Evolutionary conservation across 2,113 vertebrate genomes (phyloP).

Genomic region (Gymnocephalus cernua): DNA sequence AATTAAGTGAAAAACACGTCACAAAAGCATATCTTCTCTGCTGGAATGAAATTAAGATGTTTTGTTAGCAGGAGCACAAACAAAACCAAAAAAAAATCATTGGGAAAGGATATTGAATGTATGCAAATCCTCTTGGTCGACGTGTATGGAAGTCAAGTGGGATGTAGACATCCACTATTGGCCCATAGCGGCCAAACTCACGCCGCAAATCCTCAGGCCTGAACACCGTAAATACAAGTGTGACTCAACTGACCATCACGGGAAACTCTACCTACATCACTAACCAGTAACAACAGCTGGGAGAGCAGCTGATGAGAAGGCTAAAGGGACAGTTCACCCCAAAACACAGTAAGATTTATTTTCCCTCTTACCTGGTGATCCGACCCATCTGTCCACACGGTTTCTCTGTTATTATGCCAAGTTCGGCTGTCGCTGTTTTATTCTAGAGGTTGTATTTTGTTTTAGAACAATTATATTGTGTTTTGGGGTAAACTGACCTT

Average conservation of each 20-base stretch:
- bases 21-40: constrained; percentile 54
- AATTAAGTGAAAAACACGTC: constrained; percentile 41
- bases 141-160: constrained; percentile 99
- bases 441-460: background rate
- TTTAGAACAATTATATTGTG: background rate
- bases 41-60: constrained; percentile 38
- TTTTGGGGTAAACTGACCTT: constrained; percentile 45
- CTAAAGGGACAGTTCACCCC: constrained; percentile 57
- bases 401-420: background rate
- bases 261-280: constrained; percentile 54
- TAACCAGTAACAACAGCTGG: constrained; percentile 53
- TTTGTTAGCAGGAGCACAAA: constrained; percentile 48
- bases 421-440: background rate
- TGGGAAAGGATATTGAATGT: constrained; percentile 99
- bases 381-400: background rate
- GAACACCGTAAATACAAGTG: constrained; percentile 85
- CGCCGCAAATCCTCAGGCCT: constrained; percentile 99
- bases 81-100: constrained; percentile 27
- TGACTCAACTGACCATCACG: constrained; percentile 72
- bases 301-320: constrained; percentile 22
- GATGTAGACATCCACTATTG: constrained; percentile 99
- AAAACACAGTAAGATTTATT: background rate
- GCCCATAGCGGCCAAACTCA: constrained; percentile 98
- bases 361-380: background rate
- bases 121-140: constrained; percentile 99